Conservation (phyloP, 2,888 invertebrate genomes). For the Hydrotaea cyrtoneurina region DNA sequence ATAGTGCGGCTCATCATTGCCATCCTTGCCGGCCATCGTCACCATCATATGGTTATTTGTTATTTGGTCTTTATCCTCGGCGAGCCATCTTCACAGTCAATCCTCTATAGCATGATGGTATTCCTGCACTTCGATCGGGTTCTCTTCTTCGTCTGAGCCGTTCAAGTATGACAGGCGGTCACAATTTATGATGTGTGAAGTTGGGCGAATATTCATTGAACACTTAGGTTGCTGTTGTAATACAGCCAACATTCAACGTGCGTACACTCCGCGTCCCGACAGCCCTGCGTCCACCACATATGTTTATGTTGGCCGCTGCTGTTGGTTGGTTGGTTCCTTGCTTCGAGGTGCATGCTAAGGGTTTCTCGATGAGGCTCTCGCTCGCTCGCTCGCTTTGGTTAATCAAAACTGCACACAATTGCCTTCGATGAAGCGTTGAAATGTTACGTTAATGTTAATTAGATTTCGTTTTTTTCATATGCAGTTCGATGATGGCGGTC, state of each 20-base stretch:
- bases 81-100: constrained; percentile 21
- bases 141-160: constrained; percentile 18
- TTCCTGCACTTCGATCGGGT: not conserved
- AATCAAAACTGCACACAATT: constrained; percentile 63
- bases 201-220: constrained; percentile 68
- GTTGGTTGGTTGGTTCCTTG: constrained; percentile 24
- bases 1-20: constrained; percentile 27
- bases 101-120: not conserved
- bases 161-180: constrained; percentile 69
- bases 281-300: constrained; percentile 57
- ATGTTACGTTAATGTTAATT: constrained; percentile 68
- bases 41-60: constrained; percentile 12
- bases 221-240: constrained; percentile 49
- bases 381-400: constrained; percentile 26
- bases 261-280: constrained; percentile 2
- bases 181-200: constrained; percentile 71
- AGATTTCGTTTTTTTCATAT: constrained; percentile 53
- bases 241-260: not conserved
- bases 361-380: not conserved
- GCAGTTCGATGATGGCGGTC: constrained; percentile 49
- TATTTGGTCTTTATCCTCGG: constrained; percentile 14
- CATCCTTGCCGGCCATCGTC: not conserved
- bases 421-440: constrained; percentile 66
- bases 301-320: constrained; percentile 20
- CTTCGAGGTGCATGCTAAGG: not conserved